Evolutionary conservation across 53 echinoderm and acorn worm species (phyloP).

Genomic region (Astropecten irregularis): DNA sequence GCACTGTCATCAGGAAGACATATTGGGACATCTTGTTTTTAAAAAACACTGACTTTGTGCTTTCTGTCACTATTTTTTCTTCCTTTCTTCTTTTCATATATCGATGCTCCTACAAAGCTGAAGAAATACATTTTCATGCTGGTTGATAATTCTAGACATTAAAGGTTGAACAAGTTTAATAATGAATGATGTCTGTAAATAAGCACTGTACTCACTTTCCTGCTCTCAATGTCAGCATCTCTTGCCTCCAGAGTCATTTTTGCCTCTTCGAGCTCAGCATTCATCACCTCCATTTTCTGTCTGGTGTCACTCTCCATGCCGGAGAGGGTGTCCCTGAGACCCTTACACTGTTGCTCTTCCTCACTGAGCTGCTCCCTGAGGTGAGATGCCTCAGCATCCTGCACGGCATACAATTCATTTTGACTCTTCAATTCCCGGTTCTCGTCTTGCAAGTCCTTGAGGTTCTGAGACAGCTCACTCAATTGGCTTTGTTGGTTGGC

Average conservation of each 20-base stretch:
- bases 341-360: neutral
- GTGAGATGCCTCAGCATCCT: constrained; percentile 12
- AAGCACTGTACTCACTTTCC: constrained; percentile 45
- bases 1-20: too few relatives aligned
- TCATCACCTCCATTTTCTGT: constrained; percentile 25
- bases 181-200: too few relatives aligned
- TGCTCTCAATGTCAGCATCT: constrained; percentile 52
- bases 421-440: constrained; percentile 16
- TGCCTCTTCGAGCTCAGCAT: constrained; percentile 41
- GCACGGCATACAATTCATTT: neutral
- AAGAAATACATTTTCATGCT: too few relatives aligned
- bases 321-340: constrained; percentile 2
- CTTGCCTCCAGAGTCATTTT: constrained; percentile 28
- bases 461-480: neutral
- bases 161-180: too few relatives aligned
- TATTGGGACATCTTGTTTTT: too few relatives aligned
- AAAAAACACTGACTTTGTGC: too few relatives aligned
- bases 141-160: too few relatives aligned
- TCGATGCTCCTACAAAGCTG: too few relatives aligned
- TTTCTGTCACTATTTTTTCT: too few relatives aligned
- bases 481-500: constrained; percentile 50
- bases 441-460: constrained; percentile 9
- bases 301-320: neutral
- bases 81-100: neutral
- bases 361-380: constrained; percentile 24